These are phyloP conservation scores for Mycteria americana DNA, from an alignment of 2,797 vertebrate genomes.

Conservation along the genomic window DNA sequence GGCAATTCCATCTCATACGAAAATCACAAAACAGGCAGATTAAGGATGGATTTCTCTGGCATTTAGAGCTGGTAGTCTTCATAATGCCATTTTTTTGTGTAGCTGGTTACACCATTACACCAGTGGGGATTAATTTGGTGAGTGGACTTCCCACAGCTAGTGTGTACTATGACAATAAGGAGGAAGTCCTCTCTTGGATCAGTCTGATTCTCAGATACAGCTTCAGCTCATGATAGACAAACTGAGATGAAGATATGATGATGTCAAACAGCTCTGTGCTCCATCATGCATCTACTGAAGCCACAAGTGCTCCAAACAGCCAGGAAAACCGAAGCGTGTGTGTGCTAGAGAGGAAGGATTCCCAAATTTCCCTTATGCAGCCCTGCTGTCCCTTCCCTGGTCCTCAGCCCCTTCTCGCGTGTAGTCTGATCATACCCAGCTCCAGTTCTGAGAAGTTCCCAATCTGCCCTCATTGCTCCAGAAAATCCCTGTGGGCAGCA, in stretches of 20 bases:
- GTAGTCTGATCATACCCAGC: not conserved
- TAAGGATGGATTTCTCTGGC: not conserved
- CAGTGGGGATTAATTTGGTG: not conserved
- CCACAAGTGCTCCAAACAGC: not conserved
- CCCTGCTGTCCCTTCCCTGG: not conserved
- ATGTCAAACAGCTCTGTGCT: not conserved
- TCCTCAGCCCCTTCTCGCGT: not conserved
- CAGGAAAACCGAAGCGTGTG: not conserved
- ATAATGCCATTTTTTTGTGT: not conserved
- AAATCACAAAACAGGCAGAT: not conserved
- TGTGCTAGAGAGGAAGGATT: not conserved
- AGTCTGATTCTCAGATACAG: not conserved
- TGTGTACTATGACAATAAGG: not conserved
- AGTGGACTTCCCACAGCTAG: not conserved
- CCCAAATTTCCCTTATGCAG: not conserved
- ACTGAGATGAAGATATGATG: not conserved
- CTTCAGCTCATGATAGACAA: not conserved
- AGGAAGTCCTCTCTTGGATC: not conserved
- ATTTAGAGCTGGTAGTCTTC: not conserved
- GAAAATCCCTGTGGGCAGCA: not conserved
- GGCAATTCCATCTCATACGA: not conserved
- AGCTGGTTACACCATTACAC: not conserved
- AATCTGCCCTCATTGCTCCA: rapidly evolving
- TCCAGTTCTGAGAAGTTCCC: not conserved
- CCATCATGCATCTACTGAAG: not conserved